Percentiles rank a stretch among this genome's conserved stretches.
Conservation (phyloP, 2,113 vertebrate genomes). For the Tamias sibiricus region DNA sequence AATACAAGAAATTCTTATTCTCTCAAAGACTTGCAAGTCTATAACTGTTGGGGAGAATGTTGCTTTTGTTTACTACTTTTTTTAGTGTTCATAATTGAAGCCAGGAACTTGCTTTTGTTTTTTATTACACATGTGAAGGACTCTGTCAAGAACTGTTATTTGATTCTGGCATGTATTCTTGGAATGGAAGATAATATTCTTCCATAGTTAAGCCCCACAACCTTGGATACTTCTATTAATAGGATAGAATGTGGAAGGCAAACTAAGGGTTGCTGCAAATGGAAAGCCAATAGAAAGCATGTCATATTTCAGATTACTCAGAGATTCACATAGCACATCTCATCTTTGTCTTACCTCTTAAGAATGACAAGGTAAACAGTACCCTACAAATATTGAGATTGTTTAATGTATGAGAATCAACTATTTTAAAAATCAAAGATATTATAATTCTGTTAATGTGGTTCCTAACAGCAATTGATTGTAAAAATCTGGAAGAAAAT, state of each 20-base stretch:
- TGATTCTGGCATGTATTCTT: background rate
- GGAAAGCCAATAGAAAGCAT: background rate
- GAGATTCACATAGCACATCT: background rate
- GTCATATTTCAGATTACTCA: background rate
- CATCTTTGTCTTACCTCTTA: background rate
- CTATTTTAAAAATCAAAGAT: background rate
- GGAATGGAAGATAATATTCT: background rate
- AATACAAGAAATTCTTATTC: background rate
- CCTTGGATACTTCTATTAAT: background rate
- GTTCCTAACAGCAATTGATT: background rate
- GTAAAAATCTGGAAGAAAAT: constrained; percentile 47
- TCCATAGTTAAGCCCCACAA: background rate
- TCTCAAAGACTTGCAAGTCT: constrained; percentile 13
- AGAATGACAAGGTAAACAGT: background rate
- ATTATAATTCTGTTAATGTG: background rate
- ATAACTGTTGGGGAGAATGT: background rate
- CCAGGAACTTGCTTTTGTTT: background rate
- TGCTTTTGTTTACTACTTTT: no score
- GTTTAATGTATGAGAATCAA: background rate
- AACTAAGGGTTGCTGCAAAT: background rate
- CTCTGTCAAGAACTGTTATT: background rate
- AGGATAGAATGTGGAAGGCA: background rate
- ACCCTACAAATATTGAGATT: background rate
- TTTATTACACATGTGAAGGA: background rate
- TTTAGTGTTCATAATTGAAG: no score